A percentile compares a stretch with the other conserved stretches of the same genome.
Conservation (phyloP, 1,140 invertebrate genomes). For the Panulirus ornatus region DNA sequence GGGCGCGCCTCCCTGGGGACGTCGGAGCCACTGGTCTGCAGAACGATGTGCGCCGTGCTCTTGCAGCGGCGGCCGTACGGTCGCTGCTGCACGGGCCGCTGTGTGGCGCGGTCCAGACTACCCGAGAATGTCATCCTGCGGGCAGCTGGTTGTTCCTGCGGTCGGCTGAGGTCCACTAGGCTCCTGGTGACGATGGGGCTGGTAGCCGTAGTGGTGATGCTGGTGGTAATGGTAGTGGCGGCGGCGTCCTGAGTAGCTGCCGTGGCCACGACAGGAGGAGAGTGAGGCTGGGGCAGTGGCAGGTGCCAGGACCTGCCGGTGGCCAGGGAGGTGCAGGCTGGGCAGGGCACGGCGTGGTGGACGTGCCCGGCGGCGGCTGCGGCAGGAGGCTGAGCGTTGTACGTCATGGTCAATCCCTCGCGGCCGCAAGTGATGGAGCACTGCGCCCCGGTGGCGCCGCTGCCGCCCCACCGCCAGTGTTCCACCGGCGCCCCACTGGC, state of each 20-base stretch:
- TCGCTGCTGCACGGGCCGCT: constrained; percentile 76
- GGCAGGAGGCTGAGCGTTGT: constrained; percentile 28
- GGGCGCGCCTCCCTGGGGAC: constrained; percentile 39
- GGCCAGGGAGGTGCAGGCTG: background rate
- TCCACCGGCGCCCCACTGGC: constrained; percentile 29
- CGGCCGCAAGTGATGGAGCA: constrained; percentile 62
- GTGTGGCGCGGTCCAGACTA: constrained; percentile 33
- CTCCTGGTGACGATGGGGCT: constrained; percentile 1
- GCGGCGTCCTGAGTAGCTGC: background rate
- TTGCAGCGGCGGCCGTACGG: constrained; percentile 80
- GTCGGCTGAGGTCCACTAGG: constrained; percentile 35
- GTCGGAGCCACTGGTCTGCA: constrained; percentile 75
- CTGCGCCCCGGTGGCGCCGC: constrained; percentile 16
- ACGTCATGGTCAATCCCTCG: constrained; percentile 59
- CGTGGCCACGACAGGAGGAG: background rate
- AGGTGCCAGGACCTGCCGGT: background rate
- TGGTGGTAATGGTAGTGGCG: background rate
- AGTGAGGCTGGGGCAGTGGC: background rate
- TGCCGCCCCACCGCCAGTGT: constrained; percentile 50
- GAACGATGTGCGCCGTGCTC: constrained; percentile 85
- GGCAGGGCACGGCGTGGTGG: background rate
- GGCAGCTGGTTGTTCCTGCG: constrained; percentile 19
- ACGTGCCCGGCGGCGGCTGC: background rate
- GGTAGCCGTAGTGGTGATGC: background rate
- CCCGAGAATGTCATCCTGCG: constrained; percentile 64